Evolutionary conservation across 2,113 vertebrate species (phyloP).

Genomic region (Chamaea fasciata): DNA sequence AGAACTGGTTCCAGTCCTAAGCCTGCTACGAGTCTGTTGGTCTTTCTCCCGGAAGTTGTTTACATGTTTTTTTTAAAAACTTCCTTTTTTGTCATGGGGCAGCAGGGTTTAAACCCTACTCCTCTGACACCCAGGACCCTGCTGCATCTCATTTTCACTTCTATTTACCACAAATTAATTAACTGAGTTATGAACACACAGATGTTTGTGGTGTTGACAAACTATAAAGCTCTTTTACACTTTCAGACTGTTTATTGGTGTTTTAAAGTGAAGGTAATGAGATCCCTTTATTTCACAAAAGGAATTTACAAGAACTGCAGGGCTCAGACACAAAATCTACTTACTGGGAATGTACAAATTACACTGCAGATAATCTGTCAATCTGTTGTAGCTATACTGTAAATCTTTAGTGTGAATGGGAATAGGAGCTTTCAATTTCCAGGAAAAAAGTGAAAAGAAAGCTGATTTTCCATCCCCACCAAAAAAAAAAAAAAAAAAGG

Average conservation of each 20-base stretch:
- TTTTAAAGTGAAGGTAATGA: conserved; percentile 25
- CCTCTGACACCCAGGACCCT: background rate
- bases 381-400: background rate
- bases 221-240: conserved; percentile 10
- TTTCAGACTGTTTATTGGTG: background rate
- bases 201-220: background rate
- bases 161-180: background rate
- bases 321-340: background rate
- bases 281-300: background rate
- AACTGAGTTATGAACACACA: background rate
- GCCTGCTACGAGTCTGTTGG: background rate
- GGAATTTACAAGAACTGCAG: background rate
- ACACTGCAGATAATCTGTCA: background rate
- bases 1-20: background rate
- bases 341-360: background rate
- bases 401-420: background rate
- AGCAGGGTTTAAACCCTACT: background rate
- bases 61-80: background rate
- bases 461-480: accelerated
- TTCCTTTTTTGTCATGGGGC: background rate
- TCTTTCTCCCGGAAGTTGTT: background rate
- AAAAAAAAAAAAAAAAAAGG: background rate
- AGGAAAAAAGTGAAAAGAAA: background rate
- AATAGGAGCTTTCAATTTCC: background rate
- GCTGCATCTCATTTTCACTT: background rate